Conservation (phyloP, 2,888 invertebrate species). For the Chrysotoxum bicinctum region DNA sequence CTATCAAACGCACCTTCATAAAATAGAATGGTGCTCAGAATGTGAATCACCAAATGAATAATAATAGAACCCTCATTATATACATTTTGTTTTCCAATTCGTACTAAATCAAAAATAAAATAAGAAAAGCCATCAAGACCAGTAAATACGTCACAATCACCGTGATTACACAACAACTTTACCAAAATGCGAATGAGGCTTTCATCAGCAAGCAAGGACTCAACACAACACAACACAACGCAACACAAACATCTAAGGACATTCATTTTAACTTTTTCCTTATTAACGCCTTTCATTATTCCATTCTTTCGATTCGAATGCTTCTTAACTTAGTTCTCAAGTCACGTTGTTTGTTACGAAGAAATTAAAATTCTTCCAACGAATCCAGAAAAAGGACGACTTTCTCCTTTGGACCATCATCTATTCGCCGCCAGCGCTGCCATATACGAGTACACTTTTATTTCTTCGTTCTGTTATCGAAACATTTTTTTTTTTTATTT, state of each 20-base stretch:
- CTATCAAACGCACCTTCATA: background rate
- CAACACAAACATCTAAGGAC: slow-evolving; percentile 56
- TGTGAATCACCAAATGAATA: background rate
- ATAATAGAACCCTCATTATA: background rate
- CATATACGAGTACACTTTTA: background rate
- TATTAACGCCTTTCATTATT: slow-evolving; percentile 60
- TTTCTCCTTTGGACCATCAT: background rate
- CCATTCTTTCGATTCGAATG: slow-evolving; percentile 61
- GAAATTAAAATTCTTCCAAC: slow-evolving; percentile 70
- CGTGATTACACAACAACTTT: background rate
- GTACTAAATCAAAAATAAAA: background rate
- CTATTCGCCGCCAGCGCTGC: too few species aligned
- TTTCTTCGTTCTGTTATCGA: background rate
- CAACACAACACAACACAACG: background rate
- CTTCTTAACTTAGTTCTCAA: slow-evolving; percentile 51
- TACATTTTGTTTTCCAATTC: background rate
- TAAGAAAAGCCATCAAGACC: slow-evolving; percentile 16
- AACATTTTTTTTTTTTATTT: background rate
- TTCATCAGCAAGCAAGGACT: slow-evolving; percentile 32
- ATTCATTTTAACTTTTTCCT: slow-evolving; percentile 69
- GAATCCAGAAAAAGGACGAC: slow-evolving; percentile 51
- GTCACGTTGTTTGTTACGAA: slow-evolving; percentile 69
- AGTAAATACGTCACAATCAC: slow-evolving; percentile 7
- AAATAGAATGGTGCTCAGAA: background rate
- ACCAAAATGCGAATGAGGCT: slow-evolving; percentile 41